Conservation (phyloP, 2,888 invertebrate genomes). For the Bugulina stolonifera region DNA sequence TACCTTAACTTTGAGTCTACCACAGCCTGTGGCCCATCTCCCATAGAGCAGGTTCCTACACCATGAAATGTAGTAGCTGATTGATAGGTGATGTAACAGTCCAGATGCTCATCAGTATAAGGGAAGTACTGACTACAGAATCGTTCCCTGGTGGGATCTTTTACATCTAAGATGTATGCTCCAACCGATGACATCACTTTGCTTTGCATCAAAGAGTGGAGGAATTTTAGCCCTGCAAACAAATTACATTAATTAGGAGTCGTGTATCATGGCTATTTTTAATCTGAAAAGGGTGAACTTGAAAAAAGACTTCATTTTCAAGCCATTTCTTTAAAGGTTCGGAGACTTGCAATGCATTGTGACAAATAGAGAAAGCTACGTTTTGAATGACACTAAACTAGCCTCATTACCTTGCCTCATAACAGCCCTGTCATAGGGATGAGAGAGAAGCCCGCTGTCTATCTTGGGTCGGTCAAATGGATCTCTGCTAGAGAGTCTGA, state of each 20-base stretch:
- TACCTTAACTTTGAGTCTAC: constrained; percentile 23
- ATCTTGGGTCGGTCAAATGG: not conserved
- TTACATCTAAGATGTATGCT: not conserved
- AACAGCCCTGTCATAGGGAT: not conserved
- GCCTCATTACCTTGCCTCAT: constrained; percentile 18
- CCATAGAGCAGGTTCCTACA: constrained; percentile 26
- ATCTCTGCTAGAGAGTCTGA: not conserved
- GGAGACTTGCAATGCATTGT: no score
- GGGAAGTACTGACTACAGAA: not conserved
- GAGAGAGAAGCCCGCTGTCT: not conserved
- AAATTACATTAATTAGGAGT: no score
- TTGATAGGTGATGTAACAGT: constrained; percentile 4
- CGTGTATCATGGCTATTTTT: no score
- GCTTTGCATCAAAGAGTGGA: not conserved
- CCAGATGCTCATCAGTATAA: not conserved
- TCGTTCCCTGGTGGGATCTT: not conserved
- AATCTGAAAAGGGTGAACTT: no score
- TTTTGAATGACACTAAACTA: no score
- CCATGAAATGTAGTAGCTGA: constrained; percentile 27
- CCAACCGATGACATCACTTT: not conserved
- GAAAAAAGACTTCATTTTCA: no score
- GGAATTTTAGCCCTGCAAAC: constrained; percentile 6
- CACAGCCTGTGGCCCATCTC: constrained; percentile 7
- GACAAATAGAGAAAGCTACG: no score
- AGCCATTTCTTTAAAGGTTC: no score